A percentile compares a stretch with the other conserved stretches of the same genome.
Evolutionary conservation across 2,888 invertebrate genomes (phyloP).

Genomic region (Camponotus fellah): DNA sequence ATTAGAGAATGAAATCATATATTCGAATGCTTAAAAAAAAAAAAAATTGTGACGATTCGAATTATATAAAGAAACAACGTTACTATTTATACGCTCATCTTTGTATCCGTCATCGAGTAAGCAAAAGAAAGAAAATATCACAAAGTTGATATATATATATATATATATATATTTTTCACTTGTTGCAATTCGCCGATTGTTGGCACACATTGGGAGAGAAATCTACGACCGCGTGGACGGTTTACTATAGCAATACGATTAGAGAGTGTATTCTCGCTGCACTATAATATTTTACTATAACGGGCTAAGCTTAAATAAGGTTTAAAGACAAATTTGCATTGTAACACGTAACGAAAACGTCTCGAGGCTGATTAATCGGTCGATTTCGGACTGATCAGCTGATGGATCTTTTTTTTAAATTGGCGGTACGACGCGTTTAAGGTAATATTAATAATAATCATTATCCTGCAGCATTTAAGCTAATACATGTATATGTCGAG

Average conservation of each 20-base stretch:
- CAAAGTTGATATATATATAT: not conserved
- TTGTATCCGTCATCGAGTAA: not conserved
- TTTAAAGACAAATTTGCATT: conserved; percentile 18
- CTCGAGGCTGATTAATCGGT: not conserved
- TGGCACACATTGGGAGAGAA: not conserved
- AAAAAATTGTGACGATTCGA: not conserved
- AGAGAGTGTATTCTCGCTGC: conserved; percentile 29
- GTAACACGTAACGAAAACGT: not conserved
- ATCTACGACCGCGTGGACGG: conserved; percentile 13
- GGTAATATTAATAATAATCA: conserved; percentile 10
- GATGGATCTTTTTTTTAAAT: not conserved
- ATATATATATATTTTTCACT: conserved; percentile 5
- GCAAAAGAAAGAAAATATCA: conserved; percentile 1
- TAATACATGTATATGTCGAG: not conserved
- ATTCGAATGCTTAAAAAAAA: not conserved
- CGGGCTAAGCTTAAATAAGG: conserved; percentile 3
- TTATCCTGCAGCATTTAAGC: conserved; percentile 11
- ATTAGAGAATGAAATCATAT: not conserved
- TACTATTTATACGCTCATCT: not conserved
- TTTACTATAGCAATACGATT: conserved; percentile 49
- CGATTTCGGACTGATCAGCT: not conserved
- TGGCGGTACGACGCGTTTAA: conserved; percentile 29
- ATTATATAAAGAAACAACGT: not conserved
- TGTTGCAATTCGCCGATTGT: conserved; percentile 3
- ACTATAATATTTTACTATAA: conserved; percentile 41